Conservation (phyloP, 2,888 invertebrate genomes). For the Lypha dubia region DNA sequence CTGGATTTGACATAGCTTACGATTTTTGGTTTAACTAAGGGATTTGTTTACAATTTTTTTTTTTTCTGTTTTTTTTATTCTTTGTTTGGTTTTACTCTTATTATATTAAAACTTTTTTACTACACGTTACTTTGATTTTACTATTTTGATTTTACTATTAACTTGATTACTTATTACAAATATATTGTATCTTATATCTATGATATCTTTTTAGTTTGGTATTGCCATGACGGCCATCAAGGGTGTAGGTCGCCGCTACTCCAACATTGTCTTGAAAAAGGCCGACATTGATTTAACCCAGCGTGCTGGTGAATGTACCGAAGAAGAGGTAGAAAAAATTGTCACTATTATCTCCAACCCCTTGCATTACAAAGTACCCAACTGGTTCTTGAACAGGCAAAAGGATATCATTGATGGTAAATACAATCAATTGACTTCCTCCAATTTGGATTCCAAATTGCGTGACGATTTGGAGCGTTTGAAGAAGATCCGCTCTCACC, state of each 20-base stretch:
- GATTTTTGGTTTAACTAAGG: no score
- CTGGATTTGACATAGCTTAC: no score
- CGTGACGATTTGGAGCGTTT: slow-evolving; percentile 99
- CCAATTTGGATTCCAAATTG: slow-evolving; percentile 97
- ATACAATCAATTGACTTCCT: slow-evolving; percentile 96
- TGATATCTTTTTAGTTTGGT: no score
- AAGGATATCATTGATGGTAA: slow-evolving; percentile 99
- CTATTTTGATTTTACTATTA: no score
- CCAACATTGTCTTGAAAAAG: slow-evolving; percentile 98
- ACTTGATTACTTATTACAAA: no score
- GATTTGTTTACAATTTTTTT: no score
- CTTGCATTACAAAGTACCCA: slow-evolving; percentile 99
- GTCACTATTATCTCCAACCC: slow-evolving; percentile 99
- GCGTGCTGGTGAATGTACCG: slow-evolving; percentile 98
- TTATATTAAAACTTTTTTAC: no score
- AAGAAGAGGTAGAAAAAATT: slow-evolving; percentile 99
- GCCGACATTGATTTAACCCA: slow-evolving; percentile 99
- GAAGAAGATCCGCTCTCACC: slow-evolving; percentile 99
- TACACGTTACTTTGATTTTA: no score
- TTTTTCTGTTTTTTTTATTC: no score
- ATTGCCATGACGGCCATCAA: slow-evolving; percentile 99
- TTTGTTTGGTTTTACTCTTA: no score
- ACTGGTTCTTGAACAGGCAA: slow-evolving; percentile 99
- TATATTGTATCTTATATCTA: no score
- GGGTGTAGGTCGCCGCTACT: slow-evolving; percentile 98